Evolutionary conservation across 1,140 invertebrate species (phyloP), one percentile per base, ranked within the genome.

Genomic region (Platyura marginata): DNA sequence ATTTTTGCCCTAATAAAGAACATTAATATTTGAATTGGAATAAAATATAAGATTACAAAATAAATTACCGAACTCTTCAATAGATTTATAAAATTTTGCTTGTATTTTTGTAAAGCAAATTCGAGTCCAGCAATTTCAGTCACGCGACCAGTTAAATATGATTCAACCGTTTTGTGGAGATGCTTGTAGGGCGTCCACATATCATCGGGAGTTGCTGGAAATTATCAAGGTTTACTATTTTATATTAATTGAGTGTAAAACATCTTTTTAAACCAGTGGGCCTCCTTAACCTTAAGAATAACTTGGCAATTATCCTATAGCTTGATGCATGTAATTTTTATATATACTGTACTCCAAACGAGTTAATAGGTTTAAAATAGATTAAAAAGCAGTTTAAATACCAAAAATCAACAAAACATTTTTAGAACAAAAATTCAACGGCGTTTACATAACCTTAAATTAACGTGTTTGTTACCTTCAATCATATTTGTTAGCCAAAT

Each of bases 171-270:
- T 38, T 64, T 70, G 44, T 80, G 74, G 11, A 93, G 57, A 49
- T 87, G 81, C 53, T 87, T 87, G 59, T 77, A 91, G 6, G 85
- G 81, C 46, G 81, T 81, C 88, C 88, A 93, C 63, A 89, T 68
- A 60, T 86, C 82, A 54, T 82, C 78, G 29, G 42, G 46, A 1
- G 54, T 46, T 38, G 43, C 54, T 56, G 18, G 21, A 40, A 40
- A 8, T 29, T 8, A 29, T 8, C 25, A 13, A 29, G 25, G 25
- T 6, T 29, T 8, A 29, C 6, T 8, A 29, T 29, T 13, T 8
- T 13, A 29, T 29, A 8, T 29, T 29, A 8, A 8, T 29, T 29
- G 6, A 29, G 25, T 8, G 25, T 8, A 29, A 8, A 6, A 29
- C 25, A 29, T n/a, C n/a, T n/a, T n/a, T n/a, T n/a, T n/a, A n/a